phyloP scores from a whole-genome alignment of 2,113 vertebrate genomes.

The Podarcis muralis region DNA sequence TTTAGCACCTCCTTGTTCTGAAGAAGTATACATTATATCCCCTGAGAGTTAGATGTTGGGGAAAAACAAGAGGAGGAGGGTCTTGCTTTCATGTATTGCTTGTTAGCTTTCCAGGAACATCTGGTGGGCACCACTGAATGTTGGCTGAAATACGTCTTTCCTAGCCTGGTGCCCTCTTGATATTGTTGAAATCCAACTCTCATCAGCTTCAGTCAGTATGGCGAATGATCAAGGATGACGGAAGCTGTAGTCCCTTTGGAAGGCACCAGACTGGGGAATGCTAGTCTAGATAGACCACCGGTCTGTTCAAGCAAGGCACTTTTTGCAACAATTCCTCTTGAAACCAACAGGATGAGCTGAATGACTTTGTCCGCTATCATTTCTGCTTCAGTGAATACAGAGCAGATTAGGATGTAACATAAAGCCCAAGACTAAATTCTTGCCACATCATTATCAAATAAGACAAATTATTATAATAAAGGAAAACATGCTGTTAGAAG shows the following conservation, averaged over 20 bases:
- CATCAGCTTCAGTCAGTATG: too few relatives aligned
- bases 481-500: constrained; percentile 25
- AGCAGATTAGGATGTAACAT: constrained; percentile 1
- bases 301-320: background rate
- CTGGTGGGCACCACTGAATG: background rate
- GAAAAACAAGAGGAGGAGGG: background rate
- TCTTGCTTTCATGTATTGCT: background rate
- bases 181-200: too few relatives aligned
- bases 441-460: constrained; percentile 7
- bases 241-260: too few relatives aligned
- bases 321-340: constrained; percentile 32
- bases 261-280: too few relatives aligned
- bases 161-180: too few relatives aligned
- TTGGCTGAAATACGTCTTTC: background rate
- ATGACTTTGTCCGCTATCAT: constrained; percentile 25
- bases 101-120: background rate
- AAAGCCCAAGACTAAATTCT: background rate
- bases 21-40: too few relatives aligned
- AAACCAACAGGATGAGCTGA: constrained; percentile 39
- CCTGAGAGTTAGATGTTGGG: background rate
- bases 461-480: background rate
- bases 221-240: too few relatives aligned
- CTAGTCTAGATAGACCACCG: background rate
- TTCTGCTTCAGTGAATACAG: constrained; percentile 22
- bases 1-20: constrained; percentile 12